Evolutionary conservation across 2,797 vertebrate genomes (phyloP).

Genomic region (Chaetophractus vellerosus): DNA sequence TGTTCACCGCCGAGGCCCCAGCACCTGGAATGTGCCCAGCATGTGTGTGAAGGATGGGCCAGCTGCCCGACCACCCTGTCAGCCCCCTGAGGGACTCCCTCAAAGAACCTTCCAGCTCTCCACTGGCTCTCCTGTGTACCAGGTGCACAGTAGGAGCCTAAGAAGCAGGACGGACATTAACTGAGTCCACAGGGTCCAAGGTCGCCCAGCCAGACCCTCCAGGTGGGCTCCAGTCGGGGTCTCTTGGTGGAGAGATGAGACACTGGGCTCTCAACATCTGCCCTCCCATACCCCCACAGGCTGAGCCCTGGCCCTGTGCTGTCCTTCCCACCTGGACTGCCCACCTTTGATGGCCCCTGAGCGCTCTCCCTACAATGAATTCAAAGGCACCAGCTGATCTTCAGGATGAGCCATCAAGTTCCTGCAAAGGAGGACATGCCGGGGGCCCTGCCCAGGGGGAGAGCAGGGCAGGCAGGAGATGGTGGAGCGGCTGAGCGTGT

Average conservation of each 20-base stretch:
- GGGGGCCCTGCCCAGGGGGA: not conserved
- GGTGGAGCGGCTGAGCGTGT: not conserved
- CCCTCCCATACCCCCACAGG: not conserved
- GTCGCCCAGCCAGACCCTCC: not conserved
- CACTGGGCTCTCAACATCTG: not conserved
- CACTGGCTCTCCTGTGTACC: not conserved
- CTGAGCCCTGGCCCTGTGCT: no score
- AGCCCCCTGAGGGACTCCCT: not conserved
- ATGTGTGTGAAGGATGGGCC: not conserved
- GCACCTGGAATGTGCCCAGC: not conserved
- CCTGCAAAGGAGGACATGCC: not conserved
- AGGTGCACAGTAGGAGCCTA: not conserved
- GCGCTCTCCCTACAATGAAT: not conserved
- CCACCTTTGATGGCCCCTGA: not conserved
- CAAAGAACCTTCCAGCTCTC: not conserved
- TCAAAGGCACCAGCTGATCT: not conserved
- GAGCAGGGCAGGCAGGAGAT: no score
- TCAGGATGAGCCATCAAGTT: not conserved
- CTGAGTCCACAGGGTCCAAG: not conserved
- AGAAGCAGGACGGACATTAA: not conserved
- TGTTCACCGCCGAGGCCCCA: not conserved
- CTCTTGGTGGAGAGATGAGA: not conserved
- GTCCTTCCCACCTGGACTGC: not conserved
- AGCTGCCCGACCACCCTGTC: not conserved
- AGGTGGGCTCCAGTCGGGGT: not conserved